Conservation (phyloP, 2,113 vertebrate genomes). For the Chunga burmeisteri region DNA sequence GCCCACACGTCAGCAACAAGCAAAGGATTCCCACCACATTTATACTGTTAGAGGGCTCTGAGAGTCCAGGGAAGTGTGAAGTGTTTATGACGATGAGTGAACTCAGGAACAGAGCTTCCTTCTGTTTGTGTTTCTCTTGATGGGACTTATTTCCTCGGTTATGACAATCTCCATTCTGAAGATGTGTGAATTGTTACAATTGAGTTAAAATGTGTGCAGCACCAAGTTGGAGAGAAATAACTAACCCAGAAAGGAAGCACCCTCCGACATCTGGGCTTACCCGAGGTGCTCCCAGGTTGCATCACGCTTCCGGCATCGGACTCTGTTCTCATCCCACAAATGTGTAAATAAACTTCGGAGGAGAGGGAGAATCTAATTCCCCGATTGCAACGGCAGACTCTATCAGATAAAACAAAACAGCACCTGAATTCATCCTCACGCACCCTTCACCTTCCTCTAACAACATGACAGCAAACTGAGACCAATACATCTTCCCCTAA, state of each 20-base stretch:
- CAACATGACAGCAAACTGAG: background rate
- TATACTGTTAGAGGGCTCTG: background rate
- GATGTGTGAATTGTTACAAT: background rate
- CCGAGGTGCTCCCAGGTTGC: background rate
- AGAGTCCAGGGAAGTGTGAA: background rate
- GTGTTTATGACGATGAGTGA: background rate
- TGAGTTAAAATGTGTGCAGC: background rate
- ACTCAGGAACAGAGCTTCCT: background rate
- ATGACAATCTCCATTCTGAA: background rate
- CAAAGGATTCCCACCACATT: background rate
- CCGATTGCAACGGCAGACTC: background rate
- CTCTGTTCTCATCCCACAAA: background rate
- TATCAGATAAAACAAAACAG: background rate
- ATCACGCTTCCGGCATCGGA: background rate
- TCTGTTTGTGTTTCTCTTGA: background rate
- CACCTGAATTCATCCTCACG: background rate
- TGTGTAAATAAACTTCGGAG: background rate
- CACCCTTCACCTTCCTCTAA: background rate
- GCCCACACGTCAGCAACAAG: background rate
- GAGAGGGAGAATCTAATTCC: background rate
- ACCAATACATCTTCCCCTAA: background rate
- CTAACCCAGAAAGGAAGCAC: background rate
- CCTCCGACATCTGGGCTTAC: background rate
- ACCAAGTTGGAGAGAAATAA: background rate
- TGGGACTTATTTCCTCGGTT: accelerated